Percentiles rank a stretch among this genome's conserved stretches.
phyloP scores from a whole-genome alignment of 2,797 vertebrate genomes.

The Eurystomus glaucurus region DNA sequence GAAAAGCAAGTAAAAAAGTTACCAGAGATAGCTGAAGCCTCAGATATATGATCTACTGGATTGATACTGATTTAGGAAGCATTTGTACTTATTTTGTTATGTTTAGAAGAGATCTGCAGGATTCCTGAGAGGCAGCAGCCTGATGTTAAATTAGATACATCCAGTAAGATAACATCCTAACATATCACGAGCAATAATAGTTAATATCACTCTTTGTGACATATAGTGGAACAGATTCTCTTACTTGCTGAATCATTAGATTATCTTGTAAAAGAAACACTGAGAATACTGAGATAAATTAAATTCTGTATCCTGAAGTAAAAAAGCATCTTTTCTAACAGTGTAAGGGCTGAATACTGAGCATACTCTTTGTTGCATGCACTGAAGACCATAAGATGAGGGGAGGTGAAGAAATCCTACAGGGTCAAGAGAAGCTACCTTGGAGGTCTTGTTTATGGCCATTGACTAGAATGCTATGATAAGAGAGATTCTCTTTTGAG shows the following conservation, averaged over 20 bases:
- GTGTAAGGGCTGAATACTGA: background rate
- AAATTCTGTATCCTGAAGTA: background rate
- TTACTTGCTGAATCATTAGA: conserved; percentile 10
- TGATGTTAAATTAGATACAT: background rate
- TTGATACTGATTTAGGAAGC: background rate
- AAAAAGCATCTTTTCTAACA: background rate
- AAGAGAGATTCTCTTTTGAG: background rate
- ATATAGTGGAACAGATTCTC: background rate
- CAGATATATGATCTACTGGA: background rate
- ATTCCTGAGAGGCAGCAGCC: background rate
- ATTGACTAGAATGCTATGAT: background rate
- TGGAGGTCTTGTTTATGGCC: background rate
- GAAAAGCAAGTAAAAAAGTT: background rate
- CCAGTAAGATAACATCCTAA: background rate
- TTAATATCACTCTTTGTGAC: background rate
- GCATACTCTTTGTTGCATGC: background rate
- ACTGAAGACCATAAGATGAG: background rate
- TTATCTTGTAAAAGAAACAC: conserved; percentile 7
- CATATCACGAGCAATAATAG: background rate
- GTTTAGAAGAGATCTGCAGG: background rate
- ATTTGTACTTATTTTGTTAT: background rate
- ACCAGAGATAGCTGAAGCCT: background rate
- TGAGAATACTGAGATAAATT: background rate
- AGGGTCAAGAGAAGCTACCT: background rate
- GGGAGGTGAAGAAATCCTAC: background rate